Evolutionary conservation across 2,113 vertebrate genomes (phyloP), one percentile per base, ranked within the genome.

Genomic region (Phodopus roborovskii): DNA sequence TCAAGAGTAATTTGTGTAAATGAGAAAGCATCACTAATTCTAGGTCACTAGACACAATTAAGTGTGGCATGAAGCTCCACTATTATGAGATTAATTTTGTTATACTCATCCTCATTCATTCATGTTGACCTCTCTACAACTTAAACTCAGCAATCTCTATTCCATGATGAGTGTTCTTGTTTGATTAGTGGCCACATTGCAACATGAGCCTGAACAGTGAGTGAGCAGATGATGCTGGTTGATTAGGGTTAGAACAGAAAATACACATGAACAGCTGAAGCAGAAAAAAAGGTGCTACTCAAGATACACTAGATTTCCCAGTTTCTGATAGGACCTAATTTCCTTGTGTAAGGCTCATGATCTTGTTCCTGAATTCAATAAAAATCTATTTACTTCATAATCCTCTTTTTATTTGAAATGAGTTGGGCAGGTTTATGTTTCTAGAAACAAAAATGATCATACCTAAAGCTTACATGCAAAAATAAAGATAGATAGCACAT

Each of bases 341-440:
- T 88, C n/a, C 88, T 39, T 83, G 36, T 13, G 36, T 60, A 93
- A 86, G 68, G 13, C 45, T 91, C 45, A 50, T 45, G 88, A 36
- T 94, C 24, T 66, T 75, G 24, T 36, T 89, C 7, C 50, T 71
- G 12, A 92, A 88, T 92, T 90, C 60, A 48, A 42, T 90, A 90
- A 92, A 78, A 92, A 58, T 79, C n/a, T 66, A 16, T 92, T 33
- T 79, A 66, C 56, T 68, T 92, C 70, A 70, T 96, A 92, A 58
- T 96, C 58, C 62, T 20, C 42, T 66, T 96, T 86, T 74, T 82
- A 62, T 56, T 58, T 64, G 68, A 87, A 70, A 83, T 70, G 64
- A 78, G 90, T 92, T 94, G 45, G 12, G 26, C 82, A 88, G 28
- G 6, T 66, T 90, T 88, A 79, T 90, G 45, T 70, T 92, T n/a